Conservation (phyloP, 2,888 invertebrate species). For the Dugesia japonica region DNA sequence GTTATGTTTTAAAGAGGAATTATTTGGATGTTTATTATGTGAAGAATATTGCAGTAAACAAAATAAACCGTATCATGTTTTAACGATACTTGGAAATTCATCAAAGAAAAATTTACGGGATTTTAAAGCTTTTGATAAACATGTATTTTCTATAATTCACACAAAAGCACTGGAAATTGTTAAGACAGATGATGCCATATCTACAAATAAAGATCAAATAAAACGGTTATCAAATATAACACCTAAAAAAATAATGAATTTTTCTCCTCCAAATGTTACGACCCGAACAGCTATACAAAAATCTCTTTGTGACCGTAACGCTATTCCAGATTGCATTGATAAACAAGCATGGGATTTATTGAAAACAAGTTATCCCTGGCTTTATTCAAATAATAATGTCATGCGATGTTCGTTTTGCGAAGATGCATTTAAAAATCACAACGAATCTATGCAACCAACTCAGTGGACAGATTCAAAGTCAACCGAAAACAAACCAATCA, state of each 20-base stretch:
- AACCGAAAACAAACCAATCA: background rate
- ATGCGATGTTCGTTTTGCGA: background rate
- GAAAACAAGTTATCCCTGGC: background rate
- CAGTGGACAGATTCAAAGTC: background rate
- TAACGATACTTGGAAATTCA: background rate
- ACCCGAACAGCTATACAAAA: background rate
- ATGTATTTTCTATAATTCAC: background rate
- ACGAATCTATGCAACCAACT: background rate
- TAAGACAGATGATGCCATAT: background rate
- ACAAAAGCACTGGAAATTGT: background rate
- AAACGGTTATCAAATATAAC: background rate
- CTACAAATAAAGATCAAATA: too few species aligned
- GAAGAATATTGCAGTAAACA: background rate
- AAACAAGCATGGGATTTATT: background rate
- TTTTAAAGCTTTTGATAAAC: background rate
- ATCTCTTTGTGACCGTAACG: background rate
- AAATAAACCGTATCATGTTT: background rate
- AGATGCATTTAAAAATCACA: background rate
- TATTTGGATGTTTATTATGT: background rate
- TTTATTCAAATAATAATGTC: background rate
- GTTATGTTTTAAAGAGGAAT: background rate
- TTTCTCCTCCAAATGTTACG: background rate
- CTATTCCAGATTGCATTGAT: background rate
- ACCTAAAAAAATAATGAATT: background rate
- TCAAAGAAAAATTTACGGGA: background rate